These are phyloP conservation scores for Aurelia aurita DNA, from an alignment of 30 jellyfish, hydroid and myxozoan genomes.

Conservation along the genomic window DNA sequence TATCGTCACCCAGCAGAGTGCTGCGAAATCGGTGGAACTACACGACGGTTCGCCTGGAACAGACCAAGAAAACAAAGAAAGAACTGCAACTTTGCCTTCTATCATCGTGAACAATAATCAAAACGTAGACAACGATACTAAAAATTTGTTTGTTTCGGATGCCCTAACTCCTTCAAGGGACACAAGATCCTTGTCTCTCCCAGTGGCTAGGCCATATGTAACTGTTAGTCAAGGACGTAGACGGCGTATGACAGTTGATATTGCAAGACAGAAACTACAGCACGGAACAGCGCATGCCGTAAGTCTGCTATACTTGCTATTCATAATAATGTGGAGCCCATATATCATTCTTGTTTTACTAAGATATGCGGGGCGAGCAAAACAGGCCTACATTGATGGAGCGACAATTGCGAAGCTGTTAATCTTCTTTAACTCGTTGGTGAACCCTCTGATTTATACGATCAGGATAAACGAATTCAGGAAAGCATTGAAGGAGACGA, in stretches of 20 bases:
- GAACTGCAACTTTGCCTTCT: background rate
- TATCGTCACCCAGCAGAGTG: background rate
- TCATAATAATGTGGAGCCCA: slow-evolving; percentile 52
- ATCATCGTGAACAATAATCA: background rate
- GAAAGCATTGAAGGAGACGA: slow-evolving; percentile 2
- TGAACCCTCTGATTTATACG: slow-evolving; percentile 46
- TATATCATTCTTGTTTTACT: slow-evolving; percentile 14
- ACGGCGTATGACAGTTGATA: background rate
- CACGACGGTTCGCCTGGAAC: too few species aligned
- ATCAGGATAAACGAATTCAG: slow-evolving; percentile 54
- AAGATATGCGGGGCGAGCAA: background rate
- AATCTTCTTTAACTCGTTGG: slow-evolving; percentile 22
- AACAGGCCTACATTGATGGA: background rate
- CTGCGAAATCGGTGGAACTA: too few species aligned
- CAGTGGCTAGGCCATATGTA: background rate
- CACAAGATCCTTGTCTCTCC: background rate
- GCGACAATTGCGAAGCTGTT: background rate
- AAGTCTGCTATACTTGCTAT: slow-evolving; percentile 35
- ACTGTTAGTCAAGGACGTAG: background rate
- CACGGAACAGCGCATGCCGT: slow-evolving; percentile 16
- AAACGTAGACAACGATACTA: background rate
- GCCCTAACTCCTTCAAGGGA: background rate
- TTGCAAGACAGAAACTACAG: background rate
- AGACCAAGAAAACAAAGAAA: background rate
- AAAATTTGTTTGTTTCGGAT: background rate